These are phyloP conservation scores for Spizella passerina DNA, from an alignment of 2,797 vertebrate genomes.

Conservation along the genomic window DNA sequence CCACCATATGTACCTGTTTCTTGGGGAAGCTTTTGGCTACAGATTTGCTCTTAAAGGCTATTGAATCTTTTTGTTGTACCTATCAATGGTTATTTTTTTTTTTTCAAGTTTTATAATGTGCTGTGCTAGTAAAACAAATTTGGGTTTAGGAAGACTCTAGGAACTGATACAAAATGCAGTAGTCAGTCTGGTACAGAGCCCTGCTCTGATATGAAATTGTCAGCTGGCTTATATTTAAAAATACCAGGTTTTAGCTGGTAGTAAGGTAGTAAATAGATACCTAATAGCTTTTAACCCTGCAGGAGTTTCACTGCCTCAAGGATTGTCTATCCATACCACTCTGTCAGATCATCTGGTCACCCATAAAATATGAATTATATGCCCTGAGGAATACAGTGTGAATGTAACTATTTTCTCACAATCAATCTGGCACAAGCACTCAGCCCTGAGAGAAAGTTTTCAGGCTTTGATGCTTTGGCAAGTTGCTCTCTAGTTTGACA, in stretches of 20 bases:
- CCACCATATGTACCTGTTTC: not conserved
- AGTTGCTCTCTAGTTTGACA: not conserved
- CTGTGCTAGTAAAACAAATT: not conserved
- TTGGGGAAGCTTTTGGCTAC: not conserved
- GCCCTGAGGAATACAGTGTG: not conserved
- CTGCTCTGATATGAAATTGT: not conserved
- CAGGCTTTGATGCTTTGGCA: not conserved
- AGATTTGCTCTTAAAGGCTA: not conserved
- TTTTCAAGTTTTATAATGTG: not conserved
- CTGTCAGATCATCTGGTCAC: not conserved
- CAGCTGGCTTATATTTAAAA: not conserved
- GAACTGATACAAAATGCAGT: not conserved
- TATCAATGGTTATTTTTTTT: not conserved
- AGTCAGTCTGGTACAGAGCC: not conserved
- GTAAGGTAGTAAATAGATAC: not conserved
- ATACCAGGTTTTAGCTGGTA: not conserved
- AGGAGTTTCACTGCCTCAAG: not conserved
- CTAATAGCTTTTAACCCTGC: not conserved
- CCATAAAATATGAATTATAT: not conserved
- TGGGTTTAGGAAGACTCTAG: not conserved
- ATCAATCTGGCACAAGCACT: not conserved
- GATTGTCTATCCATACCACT: not conserved
- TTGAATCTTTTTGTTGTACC: not conserved
- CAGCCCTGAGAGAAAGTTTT: not conserved
- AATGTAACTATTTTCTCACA: not conserved